These are phyloP conservation scores for Chrysolina americana DNA, from an alignment of 2,888 invertebrate species.

Conservation along the genomic window DNA sequence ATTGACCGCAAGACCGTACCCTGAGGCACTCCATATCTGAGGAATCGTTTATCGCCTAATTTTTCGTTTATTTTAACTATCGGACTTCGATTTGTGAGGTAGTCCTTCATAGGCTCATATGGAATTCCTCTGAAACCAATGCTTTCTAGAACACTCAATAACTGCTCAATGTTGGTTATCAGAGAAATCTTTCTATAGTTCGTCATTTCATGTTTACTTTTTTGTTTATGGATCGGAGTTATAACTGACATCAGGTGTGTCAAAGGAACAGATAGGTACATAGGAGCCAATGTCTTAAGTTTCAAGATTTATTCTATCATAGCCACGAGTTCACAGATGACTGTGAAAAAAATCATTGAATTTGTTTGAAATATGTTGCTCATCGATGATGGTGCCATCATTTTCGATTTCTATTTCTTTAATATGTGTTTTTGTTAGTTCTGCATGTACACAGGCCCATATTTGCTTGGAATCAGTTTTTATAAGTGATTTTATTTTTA, in stretches of 20 bases:
- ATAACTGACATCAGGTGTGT: neutral
- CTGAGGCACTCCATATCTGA: neutral
- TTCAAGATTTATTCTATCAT: neutral
- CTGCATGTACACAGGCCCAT: too few relatives aligned
- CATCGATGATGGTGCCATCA: too few relatives aligned
- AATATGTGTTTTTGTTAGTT: too few relatives aligned
- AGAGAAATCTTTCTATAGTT: too few relatives aligned
- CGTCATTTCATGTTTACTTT: neutral
- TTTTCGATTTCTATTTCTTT: too few relatives aligned
- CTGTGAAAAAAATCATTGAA: too few relatives aligned
- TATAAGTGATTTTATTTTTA: too few relatives aligned
- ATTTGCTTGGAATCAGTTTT: too few relatives aligned
- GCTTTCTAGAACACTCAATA: neutral
- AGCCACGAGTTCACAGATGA: neutral
- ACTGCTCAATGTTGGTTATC: neutral
- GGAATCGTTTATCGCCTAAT: neutral
- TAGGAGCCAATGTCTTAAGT: neutral
- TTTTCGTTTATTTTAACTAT: neutral
- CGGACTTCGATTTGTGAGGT: neutral
- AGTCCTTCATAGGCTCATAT: neutral
- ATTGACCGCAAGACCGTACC: neutral
- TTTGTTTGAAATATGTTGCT: too few relatives aligned
- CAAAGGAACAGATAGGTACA: slow-evolving; percentile 1
- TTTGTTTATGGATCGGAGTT: neutral
- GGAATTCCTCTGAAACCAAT: neutral